Conservation (phyloP, 2,888 invertebrate species). For the Tinea trinotella region DNA sequence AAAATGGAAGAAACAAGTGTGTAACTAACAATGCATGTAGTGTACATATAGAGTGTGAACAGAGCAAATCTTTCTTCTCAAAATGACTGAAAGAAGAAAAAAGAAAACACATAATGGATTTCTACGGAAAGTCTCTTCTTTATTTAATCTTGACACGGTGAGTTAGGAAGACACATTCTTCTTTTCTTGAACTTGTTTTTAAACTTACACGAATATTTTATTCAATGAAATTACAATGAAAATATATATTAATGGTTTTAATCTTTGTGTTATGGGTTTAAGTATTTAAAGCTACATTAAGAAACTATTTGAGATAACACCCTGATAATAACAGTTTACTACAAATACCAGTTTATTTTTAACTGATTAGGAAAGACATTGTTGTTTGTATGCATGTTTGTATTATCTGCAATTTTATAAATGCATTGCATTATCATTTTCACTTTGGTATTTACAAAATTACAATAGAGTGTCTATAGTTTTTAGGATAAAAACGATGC, state of each 20-base stretch:
- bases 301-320: conserved; percentile 8
- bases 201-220: no score
- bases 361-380: conserved; percentile 5
- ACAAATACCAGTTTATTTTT: not conserved
- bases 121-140: conserved; percentile 89
- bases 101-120: conserved; percentile 78
- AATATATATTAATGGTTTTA: no score
- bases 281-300: conserved; percentile 12
- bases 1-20: conserved; percentile 63
- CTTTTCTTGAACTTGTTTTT: no score
- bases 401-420: not conserved
- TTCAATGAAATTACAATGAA: no score
- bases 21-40: conserved; percentile 73
- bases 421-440: not conserved
- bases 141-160: conserved; percentile 90
- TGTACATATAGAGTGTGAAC: conserved; percentile 51
- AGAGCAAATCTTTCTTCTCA: conserved; percentile 31
- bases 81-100: conserved; percentile 72
- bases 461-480: no score
- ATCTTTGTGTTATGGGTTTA: not conserved
- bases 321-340: not conserved
- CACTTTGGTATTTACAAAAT: no score
- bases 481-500: no score
- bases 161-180: conserved; percentile 42
- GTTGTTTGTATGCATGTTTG: conserved; percentile 1